These are phyloP conservation scores for Agonopterix alstromeriana DNA, from an alignment of 2,888 invertebrate species.

Conservation along the genomic window DNA sequence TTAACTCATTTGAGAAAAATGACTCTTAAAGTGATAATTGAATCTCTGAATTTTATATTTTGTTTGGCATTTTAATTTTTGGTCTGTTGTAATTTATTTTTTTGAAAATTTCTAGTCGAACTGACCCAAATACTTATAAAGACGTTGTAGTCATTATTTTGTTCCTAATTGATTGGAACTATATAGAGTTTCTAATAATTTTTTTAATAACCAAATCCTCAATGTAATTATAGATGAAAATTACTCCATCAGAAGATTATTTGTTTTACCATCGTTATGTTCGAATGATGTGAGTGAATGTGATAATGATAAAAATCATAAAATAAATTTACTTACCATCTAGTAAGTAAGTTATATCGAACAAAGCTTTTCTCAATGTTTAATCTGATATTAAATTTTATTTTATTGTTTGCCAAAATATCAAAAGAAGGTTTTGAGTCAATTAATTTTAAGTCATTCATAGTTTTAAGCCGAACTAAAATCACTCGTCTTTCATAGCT, in stretches of 20 bases:
- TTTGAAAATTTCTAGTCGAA: constrained; percentile 66
- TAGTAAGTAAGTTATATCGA: constrained; percentile 46
- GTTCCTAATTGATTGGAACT: constrained; percentile 59
- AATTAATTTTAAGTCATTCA: constrained; percentile 75
- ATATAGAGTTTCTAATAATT: constrained; percentile 28
- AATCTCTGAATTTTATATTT: constrained; percentile 43
- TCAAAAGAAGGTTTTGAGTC: constrained; percentile 54
- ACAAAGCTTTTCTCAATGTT: constrained; percentile 23
- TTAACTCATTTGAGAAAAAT: constrained; percentile 29
- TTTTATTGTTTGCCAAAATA: constrained; percentile 45
- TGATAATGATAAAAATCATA: constrained; percentile 46
- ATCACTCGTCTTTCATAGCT: constrained; percentile 48
- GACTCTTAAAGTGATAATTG: constrained; percentile 22
- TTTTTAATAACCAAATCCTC: constrained; percentile 35
- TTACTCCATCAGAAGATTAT: constrained; percentile 44
- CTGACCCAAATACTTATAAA: constrained; percentile 60
- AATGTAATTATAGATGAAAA: constrained; percentile 43
- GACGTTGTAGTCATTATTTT: constrained; percentile 47
- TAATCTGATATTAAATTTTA: constrained; percentile 12
- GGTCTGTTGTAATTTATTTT: constrained; percentile 31
- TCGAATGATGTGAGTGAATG: constrained; percentile 57
- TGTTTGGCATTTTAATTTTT: constrained; percentile 38
- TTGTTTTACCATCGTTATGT: constrained; percentile 40
- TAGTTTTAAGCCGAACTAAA: constrained; percentile 53
- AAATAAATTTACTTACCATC: constrained; percentile 38